These are phyloP conservation scores for Sardina pilchardus DNA, from an alignment of 2,113 vertebrate species.

Conservation along the genomic window DNA sequence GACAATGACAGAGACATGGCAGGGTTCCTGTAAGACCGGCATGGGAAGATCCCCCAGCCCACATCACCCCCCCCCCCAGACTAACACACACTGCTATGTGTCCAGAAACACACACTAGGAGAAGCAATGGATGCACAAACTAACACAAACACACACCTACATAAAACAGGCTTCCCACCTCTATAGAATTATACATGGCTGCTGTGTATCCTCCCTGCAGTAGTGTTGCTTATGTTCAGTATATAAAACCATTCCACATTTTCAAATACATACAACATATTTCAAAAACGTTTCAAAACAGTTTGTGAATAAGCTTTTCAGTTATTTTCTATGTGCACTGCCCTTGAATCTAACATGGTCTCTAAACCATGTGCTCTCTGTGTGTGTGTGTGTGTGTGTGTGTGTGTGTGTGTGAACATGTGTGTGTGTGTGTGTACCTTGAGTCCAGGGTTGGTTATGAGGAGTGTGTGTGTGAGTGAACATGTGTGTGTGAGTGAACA, in stretches of 20 bases:
- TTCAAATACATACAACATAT: too few species aligned
- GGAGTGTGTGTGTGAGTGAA: slow-evolving; percentile 9
- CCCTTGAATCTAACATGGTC: neutral
- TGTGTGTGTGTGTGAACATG: neutral
- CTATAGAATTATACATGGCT: neutral
- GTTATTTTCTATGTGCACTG: neutral
- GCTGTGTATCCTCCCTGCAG: too few species aligned
- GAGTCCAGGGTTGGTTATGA: slow-evolving; percentile 22
- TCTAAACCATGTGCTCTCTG: neutral
- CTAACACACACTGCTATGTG: neutral
- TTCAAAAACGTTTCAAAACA: too few species aligned
- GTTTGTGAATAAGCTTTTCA: neutral
- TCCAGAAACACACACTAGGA: too few species aligned
- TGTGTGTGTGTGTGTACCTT: slow-evolving; percentile 21
- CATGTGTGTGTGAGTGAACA: neutral
- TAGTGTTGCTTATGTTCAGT: too few species aligned
- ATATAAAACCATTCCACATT: too few species aligned
- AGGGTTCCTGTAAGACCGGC: slow-evolving; percentile 69
- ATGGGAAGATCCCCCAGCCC: slow-evolving; percentile 60
- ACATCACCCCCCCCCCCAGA: slow-evolving; percentile 23
- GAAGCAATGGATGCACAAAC: neutral
- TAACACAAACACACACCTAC: neutral
- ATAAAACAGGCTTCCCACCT: neutral
- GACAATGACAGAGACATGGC: slow-evolving; percentile 67
- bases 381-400: slow-evolving; percentile 20